Percentiles rank a stretch among this genome's conserved stretches.
Evolutionary conservation across 1,140 invertebrate species (phyloP).

Genomic region (Temnothorax nylanderi): DNA sequence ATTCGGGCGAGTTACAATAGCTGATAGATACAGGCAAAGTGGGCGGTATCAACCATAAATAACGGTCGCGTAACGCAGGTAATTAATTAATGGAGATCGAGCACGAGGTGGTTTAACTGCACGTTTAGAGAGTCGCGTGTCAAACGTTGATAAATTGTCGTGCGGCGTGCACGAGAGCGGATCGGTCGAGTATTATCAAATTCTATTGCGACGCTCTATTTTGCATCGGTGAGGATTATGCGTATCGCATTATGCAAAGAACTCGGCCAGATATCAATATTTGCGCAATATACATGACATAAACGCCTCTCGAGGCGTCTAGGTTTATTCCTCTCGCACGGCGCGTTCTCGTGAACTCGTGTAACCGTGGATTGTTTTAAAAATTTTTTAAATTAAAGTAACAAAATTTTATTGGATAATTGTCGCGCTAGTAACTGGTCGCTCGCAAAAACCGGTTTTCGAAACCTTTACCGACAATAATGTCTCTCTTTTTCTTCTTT

Average conservation of each 20-base stretch:
- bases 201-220: conserved; percentile 8
- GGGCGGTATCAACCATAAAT: conserved; percentile 14
- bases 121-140: conserved; percentile 13
- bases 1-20: not conserved
- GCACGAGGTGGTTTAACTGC: not conserved
- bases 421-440: not conserved
- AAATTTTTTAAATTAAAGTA: too few species aligned
- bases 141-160: conserved; percentile 10
- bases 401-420: conserved; percentile 27
- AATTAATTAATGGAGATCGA: conserved; percentile 29
- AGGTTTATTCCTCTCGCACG: not conserved
- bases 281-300: not conserved
- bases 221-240: not conserved
- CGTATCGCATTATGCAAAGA: not conserved
- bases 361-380: too few species aligned
- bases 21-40: too few species aligned
- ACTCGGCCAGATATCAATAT: not conserved
- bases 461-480: not conserved
- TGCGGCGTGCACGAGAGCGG: not conserved
- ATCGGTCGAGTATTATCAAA: not conserved
- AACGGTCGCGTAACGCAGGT: not conserved
- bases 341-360: not conserved
- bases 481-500: not conserved
- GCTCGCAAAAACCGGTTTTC: conserved; percentile 19
- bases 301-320: not conserved